Base-by-base conservation (phyloP, 1,140 invertebrate genomes). In the Frieseomelitta varia region DNA sequence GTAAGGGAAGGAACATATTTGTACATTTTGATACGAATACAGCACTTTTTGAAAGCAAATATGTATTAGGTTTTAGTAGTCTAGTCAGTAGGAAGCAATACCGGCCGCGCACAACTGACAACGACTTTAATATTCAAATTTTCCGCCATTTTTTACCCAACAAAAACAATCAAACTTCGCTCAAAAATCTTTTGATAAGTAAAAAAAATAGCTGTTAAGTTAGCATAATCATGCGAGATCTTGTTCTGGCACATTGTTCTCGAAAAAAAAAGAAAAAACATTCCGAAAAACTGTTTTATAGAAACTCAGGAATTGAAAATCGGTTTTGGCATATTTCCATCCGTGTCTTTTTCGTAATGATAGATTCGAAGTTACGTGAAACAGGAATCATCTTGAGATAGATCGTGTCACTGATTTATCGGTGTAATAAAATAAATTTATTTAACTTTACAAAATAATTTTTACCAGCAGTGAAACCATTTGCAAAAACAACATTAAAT, bases 51-150 rank as follows among this genome's bases (percentile, higher is more conserved):
- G 84, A 77, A 65, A 81, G 80, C 71, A 85, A 85, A 84, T 81
- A 87, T 78, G 71, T 85, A 81, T 89, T 87, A 91, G 85, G 83
- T 79, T 74, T 77, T 88, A 86, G 72, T 78, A 87, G 87, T 84
- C 65, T 91, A 90, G 85, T 84, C 87, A 91, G 87, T 92, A 91
- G 90, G 68, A 92, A 93, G 92, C 90, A 93, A 93, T 93, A 93
- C 91, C 89, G 91, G 90, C 92, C 90, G 91, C 89, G 91, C 91
- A 92, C 91, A 93, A 93, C 88, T 88, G 87, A 93, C 92, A 93
- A 93, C 92, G 92, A 93, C 84, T 89, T 89, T 90, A 92, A 85
- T 89, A 91, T 89, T 92, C 87, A 80, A 91, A 90, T 90, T 90
- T 80, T 91, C 85, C 88, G 90, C 86, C 85, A 89, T 93, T 92